Evolutionary conservation across 2,888 invertebrate species (phyloP), one percentile per base, ranked within the genome.

Genomic region (Corythucha ciliata): DNA sequence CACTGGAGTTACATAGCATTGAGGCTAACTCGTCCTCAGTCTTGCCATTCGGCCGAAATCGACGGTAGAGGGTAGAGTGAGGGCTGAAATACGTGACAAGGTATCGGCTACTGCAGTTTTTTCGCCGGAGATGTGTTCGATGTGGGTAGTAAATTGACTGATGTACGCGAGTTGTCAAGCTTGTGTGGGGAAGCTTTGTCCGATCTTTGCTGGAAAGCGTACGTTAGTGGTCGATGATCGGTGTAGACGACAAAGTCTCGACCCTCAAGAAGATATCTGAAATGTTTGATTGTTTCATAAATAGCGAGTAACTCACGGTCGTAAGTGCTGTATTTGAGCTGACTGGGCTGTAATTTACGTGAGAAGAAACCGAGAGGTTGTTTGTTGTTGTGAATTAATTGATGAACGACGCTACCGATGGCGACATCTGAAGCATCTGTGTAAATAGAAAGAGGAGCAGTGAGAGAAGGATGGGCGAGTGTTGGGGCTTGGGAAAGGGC

Each of bases 41-140:
- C 12, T 18, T 7, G 29, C 26, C 29, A 49, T 42, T 10, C 16
- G 12, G 3, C 16, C 26, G 16, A 41, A 44, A 14, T 44, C 44
- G 6, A 44, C 18, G 3, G 14, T 29, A 12, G 26, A 42, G n/a
- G 16, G 40, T 8, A 36, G 21, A n/a, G 46, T 10, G 49, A 51
- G 10, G 47, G 48, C 58, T 2, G 60, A 60, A 1, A 65, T 51
- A 2, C 66, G 58, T 2, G 63, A 67, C 2, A 68, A 55, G 1
- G 63, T 52, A 51, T 68, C 69, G 0, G 67, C 67, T 0, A 66
- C 64, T 0, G 63, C 52, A 37, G 69, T 68, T 18, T 63, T 59
- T 26, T 59, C 54, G 0, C 67, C 65, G 2, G 61, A 42, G 2
- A 69, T 60, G 53, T 67, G 61, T 3, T 57, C 49, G 3, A 68